These are phyloP conservation scores for Drosophila prosaltans DNA, from an alignment of 1,140 invertebrate genomes.

Conservation along the genomic window DNA sequence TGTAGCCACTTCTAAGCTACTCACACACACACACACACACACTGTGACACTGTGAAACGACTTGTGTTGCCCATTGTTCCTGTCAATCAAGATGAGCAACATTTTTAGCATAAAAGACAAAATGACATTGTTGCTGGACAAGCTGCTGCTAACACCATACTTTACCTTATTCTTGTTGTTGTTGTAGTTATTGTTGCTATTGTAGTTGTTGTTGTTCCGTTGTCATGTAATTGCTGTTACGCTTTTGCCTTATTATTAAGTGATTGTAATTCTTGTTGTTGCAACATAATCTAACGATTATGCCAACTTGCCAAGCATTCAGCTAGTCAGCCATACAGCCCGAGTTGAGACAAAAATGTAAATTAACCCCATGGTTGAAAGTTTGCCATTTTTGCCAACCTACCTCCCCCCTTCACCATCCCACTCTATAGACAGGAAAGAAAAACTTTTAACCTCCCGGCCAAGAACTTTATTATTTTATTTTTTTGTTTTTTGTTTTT, in stretches of 20 bases:
- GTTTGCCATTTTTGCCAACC: not conserved
- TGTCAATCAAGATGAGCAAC: slow-evolving; percentile 72
- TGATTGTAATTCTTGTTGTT: slow-evolving; percentile 53
- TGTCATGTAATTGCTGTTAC: slow-evolving; percentile 71
- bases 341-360: slow-evolving; percentile 40
- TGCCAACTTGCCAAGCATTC: slow-evolving; percentile 51
- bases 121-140: slow-evolving; percentile 66
- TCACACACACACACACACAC: slow-evolving; percentile 22
- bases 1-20: slow-evolving; percentile 45
- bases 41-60: not conserved
- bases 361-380: slow-evolving; percentile 55
- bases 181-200: not conserved
- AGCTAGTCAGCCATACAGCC: not conserved
- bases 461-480: slow-evolving; percentile 25
- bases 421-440: not conserved
- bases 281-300: slow-evolving; percentile 75
- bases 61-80: slow-evolving; percentile 45
- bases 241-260: slow-evolving; percentile 76
- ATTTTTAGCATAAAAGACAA: slow-evolving; percentile 65
- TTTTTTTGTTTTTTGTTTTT: not conserved
- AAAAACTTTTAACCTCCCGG: slow-evolving; percentile 22
- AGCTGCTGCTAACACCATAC: slow-evolving; percentile 56
- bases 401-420: too few relatives aligned
- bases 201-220: slow-evolving; percentile 13
- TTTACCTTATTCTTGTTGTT: slow-evolving; percentile 56